A percentile compares a stretch with the other conserved stretches of the same genome.
Conservation (phyloP, 2,888 invertebrate species). For the Melolontha melolontha region DNA sequence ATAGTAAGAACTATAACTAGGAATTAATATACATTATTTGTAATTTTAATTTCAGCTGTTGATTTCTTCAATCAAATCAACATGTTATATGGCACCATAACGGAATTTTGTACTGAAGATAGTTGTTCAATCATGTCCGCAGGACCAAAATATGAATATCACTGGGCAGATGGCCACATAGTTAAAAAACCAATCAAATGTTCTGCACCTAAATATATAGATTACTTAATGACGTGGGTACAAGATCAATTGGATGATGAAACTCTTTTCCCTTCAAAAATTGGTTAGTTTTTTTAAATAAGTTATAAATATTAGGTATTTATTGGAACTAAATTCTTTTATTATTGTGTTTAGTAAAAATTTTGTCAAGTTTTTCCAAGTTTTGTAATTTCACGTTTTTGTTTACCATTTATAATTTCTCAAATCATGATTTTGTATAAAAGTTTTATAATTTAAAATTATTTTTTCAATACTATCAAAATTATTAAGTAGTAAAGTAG, state of each 20-base stretch:
- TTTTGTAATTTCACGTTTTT: no score
- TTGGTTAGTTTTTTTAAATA: slow-evolving; percentile 69
- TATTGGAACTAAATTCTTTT: no score
- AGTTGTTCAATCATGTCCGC: slow-evolving; percentile 99
- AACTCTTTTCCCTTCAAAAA: slow-evolving; percentile 97
- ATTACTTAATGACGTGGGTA: slow-evolving; percentile 99
- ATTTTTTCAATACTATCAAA: no score
- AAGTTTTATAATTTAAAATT: no score
- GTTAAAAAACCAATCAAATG: slow-evolving; percentile 99
- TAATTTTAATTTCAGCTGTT: slow-evolving; percentile 78
- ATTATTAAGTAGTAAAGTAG: no score
- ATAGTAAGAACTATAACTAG: slow-evolving; percentile 79
- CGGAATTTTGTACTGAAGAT: slow-evolving; percentile 99
- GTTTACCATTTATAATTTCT: no score
- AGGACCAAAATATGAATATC: slow-evolving; percentile 99
- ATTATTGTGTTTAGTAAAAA: no score
- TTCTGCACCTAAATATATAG: slow-evolving; percentile 98
- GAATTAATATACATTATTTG: background rate
- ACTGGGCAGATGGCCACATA: slow-evolving; percentile 99
- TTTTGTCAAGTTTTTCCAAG: no score
- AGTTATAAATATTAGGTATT: no score
- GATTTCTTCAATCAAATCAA: slow-evolving; percentile 99
- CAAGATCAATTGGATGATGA: slow-evolving; percentile 99
- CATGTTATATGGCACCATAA: slow-evolving; percentile 99
- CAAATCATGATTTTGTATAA: no score